Evolutionary conservation across 53 echinoderm and acorn worm species (phyloP).

Genomic region (Apostichopus leukothele): DNA sequence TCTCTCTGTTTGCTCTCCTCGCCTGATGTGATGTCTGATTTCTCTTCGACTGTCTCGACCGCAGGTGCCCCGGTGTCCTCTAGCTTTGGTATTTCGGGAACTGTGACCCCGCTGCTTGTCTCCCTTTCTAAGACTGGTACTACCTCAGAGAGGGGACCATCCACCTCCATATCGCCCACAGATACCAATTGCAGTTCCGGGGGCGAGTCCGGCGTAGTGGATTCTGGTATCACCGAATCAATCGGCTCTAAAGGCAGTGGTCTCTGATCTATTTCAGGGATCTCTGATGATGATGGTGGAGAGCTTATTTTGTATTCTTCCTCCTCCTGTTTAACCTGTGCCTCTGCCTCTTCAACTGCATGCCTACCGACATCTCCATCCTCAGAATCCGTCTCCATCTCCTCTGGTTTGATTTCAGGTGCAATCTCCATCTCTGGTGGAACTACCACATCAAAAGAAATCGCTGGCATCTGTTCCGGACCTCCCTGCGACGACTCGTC

Average conservation of each 20-base stretch:
- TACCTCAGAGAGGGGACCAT: not conserved
- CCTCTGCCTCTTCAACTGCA: not conserved
- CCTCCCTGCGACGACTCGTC: not conserved
- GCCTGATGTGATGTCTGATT: conserved; percentile 26
- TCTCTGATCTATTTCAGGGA: not conserved
- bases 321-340: not conserved
- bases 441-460: not conserved
- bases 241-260: conserved; percentile 15
- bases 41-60: conserved; percentile 16
- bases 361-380: not conserved
- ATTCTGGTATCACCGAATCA: not conserved
- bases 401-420: conserved; percentile 20
- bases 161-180: conserved; percentile 7
- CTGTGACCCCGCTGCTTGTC: conserved; percentile 38
- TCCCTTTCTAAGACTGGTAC: not conserved
- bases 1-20: conserved; percentile 1
- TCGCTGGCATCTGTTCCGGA: not conserved
- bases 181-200: not conserved
- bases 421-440: not conserved
- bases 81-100: conserved; percentile 43
- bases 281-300: not conserved
- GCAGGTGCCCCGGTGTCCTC: not conserved
- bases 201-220: not conserved
- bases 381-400: conserved; percentile 21
- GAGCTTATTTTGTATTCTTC: not conserved